phyloP scores from a whole-genome alignment of 2,888 invertebrate species.

The Noctua janthe region DNA sequence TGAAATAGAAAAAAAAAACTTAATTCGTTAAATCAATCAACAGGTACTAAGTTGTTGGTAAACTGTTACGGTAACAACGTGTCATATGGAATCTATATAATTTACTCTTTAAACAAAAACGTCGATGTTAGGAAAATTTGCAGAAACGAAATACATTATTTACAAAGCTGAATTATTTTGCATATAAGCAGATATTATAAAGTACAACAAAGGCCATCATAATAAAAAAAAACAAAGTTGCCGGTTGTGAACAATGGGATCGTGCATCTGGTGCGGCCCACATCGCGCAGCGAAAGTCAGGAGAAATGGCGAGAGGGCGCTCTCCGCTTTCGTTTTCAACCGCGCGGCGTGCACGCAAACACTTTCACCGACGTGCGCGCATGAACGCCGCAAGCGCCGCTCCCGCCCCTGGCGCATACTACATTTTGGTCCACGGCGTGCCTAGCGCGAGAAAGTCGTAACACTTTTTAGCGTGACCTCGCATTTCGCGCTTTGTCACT shows the following conservation, averaged over 20 bases:
- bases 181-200: conserved; percentile 2
- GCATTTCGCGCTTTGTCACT: conserved; percentile 88
- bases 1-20: not conserved
- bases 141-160: not conserved
- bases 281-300: conserved; percentile 89
- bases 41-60: conserved; percentile 14
- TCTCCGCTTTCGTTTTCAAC: conserved; percentile 90
- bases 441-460: conserved; percentile 89
- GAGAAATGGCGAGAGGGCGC: conserved; percentile 90
- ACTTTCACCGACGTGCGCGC: conserved; percentile 88
- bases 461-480: conserved; percentile 90
- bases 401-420: conserved; percentile 81
- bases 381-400: conserved; percentile 84
- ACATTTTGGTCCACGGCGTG: conserved; percentile 80
- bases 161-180: not conserved
- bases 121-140: not conserved
- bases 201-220: conserved; percentile 37
- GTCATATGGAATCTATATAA: not conserved
- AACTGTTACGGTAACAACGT: not conserved
- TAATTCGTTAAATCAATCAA: conserved; percentile 3
- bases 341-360: conserved; percentile 85
- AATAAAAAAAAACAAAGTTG: conserved; percentile 70
- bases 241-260: conserved; percentile 83
- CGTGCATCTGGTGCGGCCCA: conserved; percentile 88
- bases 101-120: not conserved